Evolutionary conservation across 2,888 invertebrate species (phyloP).

Genomic region (Clunio marinus): DNA sequence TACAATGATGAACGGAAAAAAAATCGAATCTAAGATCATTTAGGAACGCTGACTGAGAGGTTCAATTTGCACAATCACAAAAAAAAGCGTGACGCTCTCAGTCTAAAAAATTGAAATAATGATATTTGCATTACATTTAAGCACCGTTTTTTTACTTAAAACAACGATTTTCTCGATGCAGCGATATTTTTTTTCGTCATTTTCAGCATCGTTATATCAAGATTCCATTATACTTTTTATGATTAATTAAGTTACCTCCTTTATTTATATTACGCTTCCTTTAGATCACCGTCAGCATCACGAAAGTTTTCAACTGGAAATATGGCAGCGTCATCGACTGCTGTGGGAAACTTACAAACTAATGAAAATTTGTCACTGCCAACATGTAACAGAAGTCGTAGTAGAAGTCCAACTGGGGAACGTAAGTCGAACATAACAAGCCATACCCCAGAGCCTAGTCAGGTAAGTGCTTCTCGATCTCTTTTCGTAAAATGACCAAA

Average conservation of each 20-base stretch:
- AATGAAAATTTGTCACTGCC: conserved; percentile 43
- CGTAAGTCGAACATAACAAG: conserved; percentile 53
- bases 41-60: too few species aligned
- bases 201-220: too few species aligned
- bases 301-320: conserved; percentile 46
- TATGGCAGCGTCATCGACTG: conserved; percentile 36
- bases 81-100: too few species aligned
- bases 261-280: neutral
- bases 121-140: too few species aligned
- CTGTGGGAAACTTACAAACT: conserved; percentile 43
- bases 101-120: too few species aligned
- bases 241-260: neutral
- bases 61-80: too few species aligned
- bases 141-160: too few species aligned
- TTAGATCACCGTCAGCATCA: conserved; percentile 50
- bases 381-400: conserved; percentile 49
- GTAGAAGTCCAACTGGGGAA: conserved; percentile 54
- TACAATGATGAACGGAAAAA: too few species aligned
- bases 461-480: conserved; percentile 12
- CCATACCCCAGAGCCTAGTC: conserved; percentile 27
- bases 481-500: neutral
- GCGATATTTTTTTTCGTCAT: too few species aligned
- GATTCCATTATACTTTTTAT: neutral
- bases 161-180: too few species aligned
- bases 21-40: too few species aligned